Evolutionary conservation across 2,888 invertebrate genomes (phyloP), one percentile per base, ranked within the genome.

Genomic region (Drosophila colorata): DNA sequence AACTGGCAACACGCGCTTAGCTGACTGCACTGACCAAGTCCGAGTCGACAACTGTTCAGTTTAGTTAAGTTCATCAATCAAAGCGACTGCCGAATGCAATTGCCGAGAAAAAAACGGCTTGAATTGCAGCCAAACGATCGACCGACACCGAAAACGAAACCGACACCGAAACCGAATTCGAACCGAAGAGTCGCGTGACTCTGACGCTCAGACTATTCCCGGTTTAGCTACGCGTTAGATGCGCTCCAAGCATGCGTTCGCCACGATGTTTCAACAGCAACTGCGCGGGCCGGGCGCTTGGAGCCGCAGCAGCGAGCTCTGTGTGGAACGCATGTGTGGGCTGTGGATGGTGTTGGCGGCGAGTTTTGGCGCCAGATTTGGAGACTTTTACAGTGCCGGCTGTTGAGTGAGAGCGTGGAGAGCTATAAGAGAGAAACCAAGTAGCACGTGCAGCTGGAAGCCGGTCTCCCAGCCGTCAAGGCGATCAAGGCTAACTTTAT

Each of bases 181-280:
- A 74, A 53, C 31, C 80, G 70, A 77, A 57, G 58, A 46, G 58
- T 14, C 64, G 48, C 38, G 43, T 59, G 41, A 48, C 25, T 63
- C 23, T 33, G 33, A 28, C 28, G 28, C 9, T 28, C 28, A 28
- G 28, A 28, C 3, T 28, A 28, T 35, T 53, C 9, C 31, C 53
- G 53, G 43, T 46, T 44, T 8, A 58, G 35, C n/a, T 43, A 35
- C 18, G 13, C 43, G 48, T 46, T 52, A 43, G 47, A 31, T 66
- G 64, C 79, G 80, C 71, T 68, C 43, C 47, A 58, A 66, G 61
- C 87, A 78, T 85, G 65, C 68, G 74, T 65, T 65, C 68, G 64
- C 70, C 70, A 76, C 81, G 74, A 85, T 76, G 74, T 57, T 80
- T 53, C 69, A 88, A 55, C 78, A 88, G 81, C 88, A 84, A 85